Base-by-base conservation (phyloP, 2,888 invertebrate genomes). In the Pristionchus fissidentatus region DNA sequence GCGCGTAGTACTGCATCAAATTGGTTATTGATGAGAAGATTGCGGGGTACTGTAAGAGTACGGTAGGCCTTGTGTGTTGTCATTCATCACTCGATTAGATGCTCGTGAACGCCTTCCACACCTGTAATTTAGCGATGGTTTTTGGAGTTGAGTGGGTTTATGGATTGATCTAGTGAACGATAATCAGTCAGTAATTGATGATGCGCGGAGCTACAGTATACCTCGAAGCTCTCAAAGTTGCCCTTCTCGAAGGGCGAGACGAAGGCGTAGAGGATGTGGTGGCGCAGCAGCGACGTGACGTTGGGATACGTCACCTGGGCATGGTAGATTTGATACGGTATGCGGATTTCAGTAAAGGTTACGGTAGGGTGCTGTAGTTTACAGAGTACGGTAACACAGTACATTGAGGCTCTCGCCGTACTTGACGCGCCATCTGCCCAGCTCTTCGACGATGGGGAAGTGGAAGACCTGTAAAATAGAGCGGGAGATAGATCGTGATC, bases 391-490 rank as follows among this genome's bases (percentile, higher is more conserved):
- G 66, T 35, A 38, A 15, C 41, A 75, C 57, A 13, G 41, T 55
- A 78, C 78, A 43, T 57, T 78, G 1, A 55, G 52, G 78, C 57
- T 57, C 55, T 78, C 78, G 2, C 78, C 80, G 46, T 80, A 80
- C 32, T 62, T 57, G 43, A 80, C 80, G 19, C 80, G 22, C 80
- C 80, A 80, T 19, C 52, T n/a, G 4, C 80, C 80, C 8, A 4
- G 4, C 29, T 80, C 62, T 43, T 80, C 57, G 15, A 80, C 80
- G 62, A 80, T 62, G 7, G 80, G 80, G 35, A 80, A 80, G 80
- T 80, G 57, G 46, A 43, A 80, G 29, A n/a, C 57, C 80, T 80
- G 43, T n/a, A 55, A 35, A n/a, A n/a, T 49, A 49, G 8, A 60
- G 8, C 60, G 60, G 10, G 49, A 49, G 49, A 10, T 49, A 19